Base-by-base conservation (phyloP, 2,888 invertebrate genomes). In the Cataglyphis albicans region DNA sequence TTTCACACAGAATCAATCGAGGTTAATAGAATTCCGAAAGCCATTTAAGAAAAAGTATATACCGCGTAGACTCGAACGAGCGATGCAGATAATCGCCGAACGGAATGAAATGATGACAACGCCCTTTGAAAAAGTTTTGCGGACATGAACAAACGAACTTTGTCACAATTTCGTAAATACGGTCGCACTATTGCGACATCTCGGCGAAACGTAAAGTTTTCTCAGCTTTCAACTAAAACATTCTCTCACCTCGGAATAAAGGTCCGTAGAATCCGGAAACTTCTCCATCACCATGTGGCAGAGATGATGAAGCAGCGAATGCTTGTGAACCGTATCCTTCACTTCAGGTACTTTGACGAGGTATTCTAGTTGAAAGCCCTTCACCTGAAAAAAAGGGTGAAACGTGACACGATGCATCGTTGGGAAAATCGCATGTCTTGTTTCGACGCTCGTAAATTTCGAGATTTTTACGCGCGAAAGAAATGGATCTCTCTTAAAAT, bases 321-420 rank as follows among this genome's bases (percentile, higher is more conserved):
- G 99, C 95, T 99, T 99, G 95, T 99, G 99, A 59, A 99, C 99
- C 0, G 99, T 99, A 95, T 99, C 99, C 95, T 99, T 99, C 63
- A 99, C 99, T 96, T 99, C 99, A 93, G 99, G 99, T 92, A 98
- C 98, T 96, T 99, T 99, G 67, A 98, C 97, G 92, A 99, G 96
- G 95, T 99, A 99, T 93, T 99, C 99, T 90, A 99, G 96, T 94
- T 99, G 98, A 95, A 99, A 99, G 38, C 99, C 99, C 95, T 98
- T 98, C 55, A 98, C 98, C 96, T 96, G 93, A 81, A 92, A 84
- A 21, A 84, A 87, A 87, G 64, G 44, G 64, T 38, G 59, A 65
- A 61, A 59, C 82, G 84, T 82, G 81, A 67, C 72, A 57, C 76
- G 72, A 82, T 64, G 72, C 61, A 63, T 75, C 72, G 55, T 41